phyloP scores from a whole-genome alignment of 2,797 vertebrate genomes.

The Molossus molossus region DNA sequence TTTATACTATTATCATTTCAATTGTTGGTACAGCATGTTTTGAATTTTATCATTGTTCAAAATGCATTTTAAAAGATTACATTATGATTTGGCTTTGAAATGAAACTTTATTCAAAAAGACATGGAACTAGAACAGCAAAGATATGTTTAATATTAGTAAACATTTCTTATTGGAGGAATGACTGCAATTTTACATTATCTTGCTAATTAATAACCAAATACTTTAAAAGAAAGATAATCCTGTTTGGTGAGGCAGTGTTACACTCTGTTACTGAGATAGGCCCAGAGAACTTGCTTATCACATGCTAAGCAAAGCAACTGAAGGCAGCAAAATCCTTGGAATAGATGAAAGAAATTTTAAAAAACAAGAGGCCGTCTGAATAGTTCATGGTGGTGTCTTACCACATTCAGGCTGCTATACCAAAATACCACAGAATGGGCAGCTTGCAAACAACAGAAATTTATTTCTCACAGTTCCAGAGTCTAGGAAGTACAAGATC shows the following conservation, averaged over 20 bases:
- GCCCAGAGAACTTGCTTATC: not conserved
- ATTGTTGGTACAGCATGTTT: not conserved
- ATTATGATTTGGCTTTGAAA: slow-evolving; percentile 33
- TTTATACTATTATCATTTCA: slow-evolving; percentile 41
- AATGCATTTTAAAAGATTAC: slow-evolving; percentile 21
- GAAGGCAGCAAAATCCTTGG: not conserved
- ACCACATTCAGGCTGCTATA: not conserved
- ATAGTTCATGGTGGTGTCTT: not conserved
- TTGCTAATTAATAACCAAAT: not conserved
- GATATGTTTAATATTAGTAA: not conserved
- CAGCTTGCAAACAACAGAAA: not conserved
- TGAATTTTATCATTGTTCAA: slow-evolving; percentile 54
- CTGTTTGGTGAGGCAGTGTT: not conserved
- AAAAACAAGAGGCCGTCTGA: not conserved
- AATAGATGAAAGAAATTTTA: slow-evolving; percentile 29
- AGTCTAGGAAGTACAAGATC: not conserved
- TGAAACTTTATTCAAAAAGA: slow-evolving; percentile 18
- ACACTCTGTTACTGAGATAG: not conserved
- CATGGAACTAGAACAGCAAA: not conserved
- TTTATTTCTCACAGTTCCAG: not conserved
- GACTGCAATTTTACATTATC: not conserved
- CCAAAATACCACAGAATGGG: not conserved
- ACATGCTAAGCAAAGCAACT: not conserved
- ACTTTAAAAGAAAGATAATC: not conserved
- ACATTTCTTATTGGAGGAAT: not conserved